Evolutionary conservation across 1,140 invertebrate genomes (phyloP).

Genomic region (Trachymyrmex cornetzi): DNA sequence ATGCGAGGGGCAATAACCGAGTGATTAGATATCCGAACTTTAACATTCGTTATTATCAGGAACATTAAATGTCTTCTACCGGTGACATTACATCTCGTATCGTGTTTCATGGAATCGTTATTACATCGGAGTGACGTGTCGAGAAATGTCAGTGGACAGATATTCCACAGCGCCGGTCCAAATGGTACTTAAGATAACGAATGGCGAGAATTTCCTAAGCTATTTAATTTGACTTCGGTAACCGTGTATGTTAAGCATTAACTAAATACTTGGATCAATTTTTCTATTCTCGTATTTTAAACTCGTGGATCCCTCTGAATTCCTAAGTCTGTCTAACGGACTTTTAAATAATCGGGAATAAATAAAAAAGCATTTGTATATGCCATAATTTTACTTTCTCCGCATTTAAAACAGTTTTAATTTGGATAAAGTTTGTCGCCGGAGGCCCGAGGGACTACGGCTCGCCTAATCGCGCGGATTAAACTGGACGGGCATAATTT

Average conservation of each 20-base stretch:
- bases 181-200: not conserved
- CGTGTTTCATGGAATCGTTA: constrained; percentile 45
- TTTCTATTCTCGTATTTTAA: constrained; percentile 9
- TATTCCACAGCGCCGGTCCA: not conserved
- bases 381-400: constrained; percentile 32
- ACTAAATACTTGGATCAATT: constrained; percentile 17
- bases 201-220: constrained; percentile 10
- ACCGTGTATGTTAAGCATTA: not conserved
- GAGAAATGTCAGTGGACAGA: not conserved
- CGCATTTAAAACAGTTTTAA: constrained; percentile 40
- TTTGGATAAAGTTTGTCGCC: constrained; percentile 1
- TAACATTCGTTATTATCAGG: constrained; percentile 52
- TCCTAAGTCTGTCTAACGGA: not conserved
- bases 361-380: constrained; percentile 28
- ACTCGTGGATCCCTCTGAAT: not conserved
- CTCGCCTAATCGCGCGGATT: constrained; percentile 69
- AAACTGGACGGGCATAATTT: constrained; percentile 72
- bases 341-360: constrained; percentile 24
- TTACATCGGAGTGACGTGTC: constrained; percentile 20
- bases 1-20: constrained; percentile 52
- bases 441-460: constrained; percentile 27
- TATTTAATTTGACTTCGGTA: not conserved
- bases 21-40: constrained; percentile 56
- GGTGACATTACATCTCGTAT: constrained; percentile 38
- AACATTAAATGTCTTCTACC: constrained; percentile 44